Evolutionary conservation across 2,113 vertebrate species (phyloP), one percentile per base, ranked within the genome.

Genomic region (Onychostoma macrolepis): DNA sequence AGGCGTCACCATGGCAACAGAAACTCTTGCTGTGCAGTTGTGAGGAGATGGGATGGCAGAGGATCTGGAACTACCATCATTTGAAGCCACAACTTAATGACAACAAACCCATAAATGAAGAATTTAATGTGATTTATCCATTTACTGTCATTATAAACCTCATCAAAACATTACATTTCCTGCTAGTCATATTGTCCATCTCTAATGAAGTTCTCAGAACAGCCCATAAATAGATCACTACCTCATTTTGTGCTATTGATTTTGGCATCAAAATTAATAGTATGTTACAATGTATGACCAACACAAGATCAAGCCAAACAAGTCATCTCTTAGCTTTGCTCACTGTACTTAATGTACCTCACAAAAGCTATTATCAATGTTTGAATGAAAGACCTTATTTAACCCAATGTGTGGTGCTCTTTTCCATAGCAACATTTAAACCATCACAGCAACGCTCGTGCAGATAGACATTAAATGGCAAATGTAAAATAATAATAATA

Each of bases 1-100:
- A 86, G 80, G 80, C 33, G 45, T 89, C 83, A 72, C 88, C 86
- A 87, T 87, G 86, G 86, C 83, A 87, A 87, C 88, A 78, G 77
- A 43, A 80, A 65, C 88, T 89, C 88, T 74, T 80, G 63, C 56
- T 86, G 83, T 87, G 83, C 88, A 89, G 82, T 79, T 83, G 82
- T 89, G 77, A 77, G 85, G 85, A 87, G 88, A 84, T 87, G 88
- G 88, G 86, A 89, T 85, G 45, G 84, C 84, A 87, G 6, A 86
- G 85, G 82, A 72, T 89, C 83, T 85, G 58, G 50, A 45, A 21
- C 56, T 33, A 80, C 53, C 67, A 50, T 11, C 12, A 87, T 84
- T 75, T 84, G 28, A 56, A 84, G 80, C 26, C 85, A 74, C 53
- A 38, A 71, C 82, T 36, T 33, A 33, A n/a, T 28, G 24, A 82